Conservation (phyloP, 2,888 invertebrate genomes). For the Spilosoma lubricipeda region DNA sequence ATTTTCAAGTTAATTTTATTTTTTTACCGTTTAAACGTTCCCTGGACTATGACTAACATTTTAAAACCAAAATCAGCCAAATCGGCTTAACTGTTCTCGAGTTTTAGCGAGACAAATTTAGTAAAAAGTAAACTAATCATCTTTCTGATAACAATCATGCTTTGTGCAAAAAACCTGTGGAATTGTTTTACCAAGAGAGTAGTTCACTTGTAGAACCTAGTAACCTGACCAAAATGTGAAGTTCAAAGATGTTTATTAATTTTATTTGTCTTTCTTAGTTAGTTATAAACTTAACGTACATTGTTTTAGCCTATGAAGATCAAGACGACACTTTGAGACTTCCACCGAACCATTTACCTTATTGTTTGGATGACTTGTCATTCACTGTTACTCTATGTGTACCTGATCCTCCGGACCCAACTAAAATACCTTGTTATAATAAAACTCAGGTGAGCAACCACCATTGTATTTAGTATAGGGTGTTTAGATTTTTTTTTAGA, state of each 20-base stretch:
- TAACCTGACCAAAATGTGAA: not conserved
- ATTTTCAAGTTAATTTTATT: too few species aligned
- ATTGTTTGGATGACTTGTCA: conserved; percentile 84
- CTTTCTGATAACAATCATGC: too few species aligned
- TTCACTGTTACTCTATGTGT: conserved; percentile 86
- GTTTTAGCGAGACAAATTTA: too few species aligned
- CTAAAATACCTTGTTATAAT: conserved; percentile 89
- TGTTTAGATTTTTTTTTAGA: too few species aligned
- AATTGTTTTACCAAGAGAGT: too few species aligned
- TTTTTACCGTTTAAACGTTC: too few species aligned
- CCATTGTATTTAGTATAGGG: not conserved
- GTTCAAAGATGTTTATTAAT: not conserved
- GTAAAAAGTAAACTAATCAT: too few species aligned
- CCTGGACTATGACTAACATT: too few species aligned
- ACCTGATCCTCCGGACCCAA: conserved; percentile 88
- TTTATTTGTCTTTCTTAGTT: not conserved
- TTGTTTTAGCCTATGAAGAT: conserved; percentile 88
- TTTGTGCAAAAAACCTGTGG: too few species aligned
- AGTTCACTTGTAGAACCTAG: not conserved
- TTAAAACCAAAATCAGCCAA: too few species aligned
- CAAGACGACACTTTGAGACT: conserved; percentile 77
- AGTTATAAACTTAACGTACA: not conserved
- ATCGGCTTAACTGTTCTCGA: too few species aligned
- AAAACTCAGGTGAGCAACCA: conserved; percentile 84
- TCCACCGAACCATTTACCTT: conserved; percentile 77